These are phyloP conservation scores for Phymatocera aterrima DNA, from an alignment of 2,888 invertebrate genomes.

Conservation along the genomic window DNA sequence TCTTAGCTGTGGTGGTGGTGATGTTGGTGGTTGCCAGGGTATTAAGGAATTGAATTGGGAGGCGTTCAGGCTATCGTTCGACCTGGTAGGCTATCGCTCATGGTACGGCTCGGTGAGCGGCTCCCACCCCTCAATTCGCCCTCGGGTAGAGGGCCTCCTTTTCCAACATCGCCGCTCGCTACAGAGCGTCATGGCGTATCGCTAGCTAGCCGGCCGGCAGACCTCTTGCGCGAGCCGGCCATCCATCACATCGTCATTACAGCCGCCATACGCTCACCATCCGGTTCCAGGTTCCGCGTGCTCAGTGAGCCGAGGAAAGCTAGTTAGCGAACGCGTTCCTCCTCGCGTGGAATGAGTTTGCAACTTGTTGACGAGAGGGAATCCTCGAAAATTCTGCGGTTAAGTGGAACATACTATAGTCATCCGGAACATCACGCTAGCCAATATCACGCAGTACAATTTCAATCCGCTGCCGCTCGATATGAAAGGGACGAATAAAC, in stretches of 20 bases:
- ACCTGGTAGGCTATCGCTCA: conserved; percentile 62
- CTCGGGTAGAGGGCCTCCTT: conserved; percentile 29
- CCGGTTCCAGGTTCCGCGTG: conserved; percentile 59
- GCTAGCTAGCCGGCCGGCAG: conserved; percentile 44
- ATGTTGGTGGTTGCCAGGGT: conserved; percentile 52
- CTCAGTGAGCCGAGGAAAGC: conserved; percentile 43
- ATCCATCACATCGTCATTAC: conserved; percentile 69
- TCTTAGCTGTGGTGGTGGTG: conserved; percentile 40
- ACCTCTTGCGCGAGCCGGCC: conserved; percentile 54
- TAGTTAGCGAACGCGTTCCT: conserved; percentile 36
- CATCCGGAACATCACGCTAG: neutral
- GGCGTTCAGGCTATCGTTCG: conserved; percentile 50
- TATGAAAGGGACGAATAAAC: neutral
- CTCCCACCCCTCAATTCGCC: conserved; percentile 49
- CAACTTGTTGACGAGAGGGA: conserved; percentile 42
- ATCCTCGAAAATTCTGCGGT: conserved; percentile 13
- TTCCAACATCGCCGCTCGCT: conserved; percentile 3
- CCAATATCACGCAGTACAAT: neutral
- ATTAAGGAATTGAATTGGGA: conserved; percentile 66
- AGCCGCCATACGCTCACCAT: conserved; percentile 55
- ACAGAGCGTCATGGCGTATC: conserved; percentile 47
- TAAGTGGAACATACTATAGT: neutral
- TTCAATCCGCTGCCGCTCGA: neutral
- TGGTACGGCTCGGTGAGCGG: conserved; percentile 64
- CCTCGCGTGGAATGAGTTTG: conserved; percentile 40